Base-by-base conservation (phyloP, 1,140 invertebrate species). In the Lutraria rhynchaena region DNA sequence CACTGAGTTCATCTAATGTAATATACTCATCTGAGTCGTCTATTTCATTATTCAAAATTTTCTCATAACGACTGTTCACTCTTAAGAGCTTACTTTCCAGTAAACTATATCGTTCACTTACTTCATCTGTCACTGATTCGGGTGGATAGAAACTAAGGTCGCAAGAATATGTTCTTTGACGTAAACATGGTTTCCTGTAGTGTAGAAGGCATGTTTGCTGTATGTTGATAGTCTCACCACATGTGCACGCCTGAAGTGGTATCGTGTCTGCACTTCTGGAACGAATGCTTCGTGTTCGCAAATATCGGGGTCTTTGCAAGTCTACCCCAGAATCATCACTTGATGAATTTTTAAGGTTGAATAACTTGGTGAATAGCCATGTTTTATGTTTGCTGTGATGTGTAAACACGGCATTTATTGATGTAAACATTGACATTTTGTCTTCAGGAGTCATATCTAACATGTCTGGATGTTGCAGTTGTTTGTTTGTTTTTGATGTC, bases 281-380 rank as follows among this genome's bases (percentile, higher is more conserved):
- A 17, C 70, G 70, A 29, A 74, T 37, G 24, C 51, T 74, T 33
- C 70, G 17, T 41, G 70, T 35, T 1, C n/a, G 15, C n/a, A 22
- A 13, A n/a, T 31, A 17, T 35, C 70, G 31, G 27, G 33, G 44
- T 2, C 37, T 1, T 0, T 11, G 51, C 13, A 74, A 9, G 5
- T 44, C 53, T 13, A 58, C 31, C 19, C 55, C 70, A n/a, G 70
- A 74, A 44, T 74, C 70, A 35, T 74, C 55, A 35, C 70, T 74
- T 11, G 70, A 58, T 5, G 33, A 74, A 24, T 74, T 44, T 19
- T 37, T 33, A 5, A 74, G 37, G 35, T 44, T 24, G 31, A 74
- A 58, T 33, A 74, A n/a, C 58, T 74, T 74, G 1, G 53, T 57
- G 29, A 44, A 44, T 17, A 74, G 53, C 70, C 70, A 74, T 29